phyloP scores from a whole-genome alignment of 1,140 invertebrate species.

The Geopemphigus sp. region DNA sequence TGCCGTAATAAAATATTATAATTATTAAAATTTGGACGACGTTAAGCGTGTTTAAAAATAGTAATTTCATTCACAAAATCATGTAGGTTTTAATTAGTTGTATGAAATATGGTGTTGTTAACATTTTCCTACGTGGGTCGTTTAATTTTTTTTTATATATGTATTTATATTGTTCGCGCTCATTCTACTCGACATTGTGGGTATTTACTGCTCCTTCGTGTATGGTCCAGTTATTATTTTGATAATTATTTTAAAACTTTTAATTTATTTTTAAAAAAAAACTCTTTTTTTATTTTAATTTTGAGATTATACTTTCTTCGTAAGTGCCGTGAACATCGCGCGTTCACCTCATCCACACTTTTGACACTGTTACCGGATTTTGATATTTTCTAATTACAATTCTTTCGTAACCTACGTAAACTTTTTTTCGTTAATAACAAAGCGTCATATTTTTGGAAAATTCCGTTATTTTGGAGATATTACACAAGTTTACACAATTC shows the following conservation, averaged over 20 bases:
- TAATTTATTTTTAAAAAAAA: no score
- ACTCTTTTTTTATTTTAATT: constrained; percentile 8
- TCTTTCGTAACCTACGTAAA: constrained; percentile 11
- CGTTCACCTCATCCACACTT: neutral
- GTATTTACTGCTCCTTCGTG: neutral
- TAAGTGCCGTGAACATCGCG: neutral
- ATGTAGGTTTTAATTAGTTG: no score
- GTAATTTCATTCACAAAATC: no score
- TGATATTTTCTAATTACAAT: constrained; percentile 34
- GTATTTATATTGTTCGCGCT: neutral
- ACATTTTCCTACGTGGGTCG: no score
- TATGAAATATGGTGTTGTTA: no score
- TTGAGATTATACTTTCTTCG: constrained; percentile 11
- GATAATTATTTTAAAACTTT: neutral
- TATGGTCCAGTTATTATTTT: neutral
- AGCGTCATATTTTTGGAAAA: constrained; percentile 10
- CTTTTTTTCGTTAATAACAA: constrained; percentile 6
- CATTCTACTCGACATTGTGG: neutral
- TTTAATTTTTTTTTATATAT: no score
- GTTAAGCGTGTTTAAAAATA: no score
- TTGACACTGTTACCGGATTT: constrained; percentile 30
- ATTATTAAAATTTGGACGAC: no score
- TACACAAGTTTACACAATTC: neutral
- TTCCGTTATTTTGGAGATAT: constrained; percentile 1
- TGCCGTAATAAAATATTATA: no score